phyloP scores from a whole-genome alignment of 2,113 vertebrate genomes.

The Tichodroma muraria region DNA sequence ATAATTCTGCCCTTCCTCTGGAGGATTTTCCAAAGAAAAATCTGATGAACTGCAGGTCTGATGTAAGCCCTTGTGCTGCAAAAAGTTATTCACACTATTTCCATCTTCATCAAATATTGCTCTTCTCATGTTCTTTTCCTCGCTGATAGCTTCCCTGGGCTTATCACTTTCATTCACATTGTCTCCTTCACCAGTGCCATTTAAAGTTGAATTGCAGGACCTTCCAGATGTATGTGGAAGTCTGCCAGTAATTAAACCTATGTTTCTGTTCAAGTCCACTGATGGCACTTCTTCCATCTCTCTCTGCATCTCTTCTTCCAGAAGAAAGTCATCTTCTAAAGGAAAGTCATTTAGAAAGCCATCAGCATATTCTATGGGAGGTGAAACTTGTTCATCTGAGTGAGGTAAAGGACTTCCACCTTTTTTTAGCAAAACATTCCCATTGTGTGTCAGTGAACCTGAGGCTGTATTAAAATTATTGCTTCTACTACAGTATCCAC shows the following conservation, averaged over 20 bases:
- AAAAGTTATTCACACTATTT: background rate
- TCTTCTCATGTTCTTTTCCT: background rate
- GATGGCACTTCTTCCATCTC: background rate
- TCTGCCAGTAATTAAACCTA: background rate
- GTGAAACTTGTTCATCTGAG: background rate
- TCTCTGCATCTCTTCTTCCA: slow-evolving; percentile 20
- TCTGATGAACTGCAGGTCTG: background rate
- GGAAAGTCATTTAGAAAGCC: background rate
- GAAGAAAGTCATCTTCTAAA: slow-evolving; percentile 12
- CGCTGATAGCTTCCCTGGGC: background rate
- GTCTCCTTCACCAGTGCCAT: background rate
- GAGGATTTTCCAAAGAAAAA: background rate
- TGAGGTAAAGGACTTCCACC: background rate
- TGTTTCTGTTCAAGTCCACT: background rate
- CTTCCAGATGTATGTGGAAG: background rate
- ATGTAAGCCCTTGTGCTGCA: background rate
- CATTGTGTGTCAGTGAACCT: background rate
- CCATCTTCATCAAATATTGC: background rate
- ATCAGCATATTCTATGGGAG: background rate
- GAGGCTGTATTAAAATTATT: slow-evolving; percentile 34
- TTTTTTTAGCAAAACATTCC: background rate
- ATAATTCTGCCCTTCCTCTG: background rate
- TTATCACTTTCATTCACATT: background rate
- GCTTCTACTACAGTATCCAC: slow-evolving; percentile 71
- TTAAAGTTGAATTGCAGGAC: background rate